Percentiles rank a stretch among this genome's conserved stretches.
Evolutionary conservation across 2,888 invertebrate genomes (phyloP).

Genomic region (Ephialtes manifestator): DNA sequence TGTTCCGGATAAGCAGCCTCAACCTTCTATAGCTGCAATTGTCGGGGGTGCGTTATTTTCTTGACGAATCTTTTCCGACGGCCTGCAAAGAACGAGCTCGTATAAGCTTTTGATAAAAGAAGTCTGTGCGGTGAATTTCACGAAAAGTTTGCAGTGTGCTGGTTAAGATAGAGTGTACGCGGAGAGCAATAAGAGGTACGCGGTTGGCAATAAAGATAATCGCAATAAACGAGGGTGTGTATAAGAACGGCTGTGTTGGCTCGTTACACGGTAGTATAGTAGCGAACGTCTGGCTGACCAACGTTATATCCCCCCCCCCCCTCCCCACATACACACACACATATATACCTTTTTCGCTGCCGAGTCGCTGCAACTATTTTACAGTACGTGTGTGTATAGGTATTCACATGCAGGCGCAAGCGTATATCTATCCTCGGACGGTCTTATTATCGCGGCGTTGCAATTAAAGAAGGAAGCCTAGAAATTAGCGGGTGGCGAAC

Average conservation of each 20-base stretch:
- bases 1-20: background rate
- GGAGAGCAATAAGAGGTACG: slow-evolving; percentile 39
- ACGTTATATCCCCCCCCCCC: slow-evolving; percentile 7
- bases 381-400: slow-evolving; percentile 32
- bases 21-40: background rate
- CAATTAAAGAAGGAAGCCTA: slow-evolving; percentile 85
- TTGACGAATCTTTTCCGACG: slow-evolving; percentile 5
- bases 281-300: slow-evolving; percentile 34
- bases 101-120: slow-evolving; percentile 21
- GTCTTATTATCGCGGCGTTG: slow-evolving; percentile 82
- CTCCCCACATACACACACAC: too few species aligned
- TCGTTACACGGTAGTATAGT: slow-evolving; percentile 76
- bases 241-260: slow-evolving; percentile 78
- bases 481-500: slow-evolving; percentile 84
- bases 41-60: background rate
- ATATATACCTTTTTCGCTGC: slow-evolving; percentile 4
- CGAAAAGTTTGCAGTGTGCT: slow-evolving; percentile 36
- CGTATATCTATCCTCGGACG: slow-evolving; percentile 71
- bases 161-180: slow-evolving; percentile 17
- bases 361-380: slow-evolving; percentile 9
- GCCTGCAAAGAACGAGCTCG: background rate
- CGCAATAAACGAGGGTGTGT: slow-evolving; percentile 76
- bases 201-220: slow-evolving; percentile 77
- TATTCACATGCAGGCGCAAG: slow-evolving; percentile 28
- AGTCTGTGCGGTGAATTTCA: background rate